A percentile compares a stretch with the other conserved stretches of the same genome.
These are phyloP conservation scores for Pachycephala philippinensis DNA, from an alignment of 2,113 vertebrate species.

Conservation along the genomic window DNA sequence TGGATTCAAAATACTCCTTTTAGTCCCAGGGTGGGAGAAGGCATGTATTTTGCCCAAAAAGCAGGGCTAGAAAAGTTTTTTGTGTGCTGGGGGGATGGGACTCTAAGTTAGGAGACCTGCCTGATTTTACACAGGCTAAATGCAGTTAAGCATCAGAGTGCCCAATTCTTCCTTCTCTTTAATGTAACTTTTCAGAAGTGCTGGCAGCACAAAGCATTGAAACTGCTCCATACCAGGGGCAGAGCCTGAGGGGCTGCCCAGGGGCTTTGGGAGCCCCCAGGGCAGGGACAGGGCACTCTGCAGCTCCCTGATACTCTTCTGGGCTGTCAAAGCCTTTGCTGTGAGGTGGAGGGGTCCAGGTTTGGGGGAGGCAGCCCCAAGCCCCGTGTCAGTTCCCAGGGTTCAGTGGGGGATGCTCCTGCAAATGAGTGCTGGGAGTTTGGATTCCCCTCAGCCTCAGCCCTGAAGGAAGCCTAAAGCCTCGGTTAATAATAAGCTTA, in stretches of 20 bases:
- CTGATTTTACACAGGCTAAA: not conserved
- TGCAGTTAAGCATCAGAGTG: not conserved
- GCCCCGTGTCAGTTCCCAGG: fast-evolving
- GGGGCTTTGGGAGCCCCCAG: not conserved
- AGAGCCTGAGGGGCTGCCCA: not conserved
- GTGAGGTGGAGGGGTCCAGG: not conserved
- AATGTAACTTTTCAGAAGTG: not conserved
- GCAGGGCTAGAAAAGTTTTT: not conserved
- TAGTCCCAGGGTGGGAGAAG: not conserved
- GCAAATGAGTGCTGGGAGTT: not conserved
- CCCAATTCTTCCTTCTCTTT: not conserved
- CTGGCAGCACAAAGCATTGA: fast-evolving
- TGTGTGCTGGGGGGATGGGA: not conserved
- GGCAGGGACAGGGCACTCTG: not conserved
- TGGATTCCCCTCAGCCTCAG: not conserved
- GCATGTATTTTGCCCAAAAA: not conserved
- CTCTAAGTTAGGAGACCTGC: not conserved
- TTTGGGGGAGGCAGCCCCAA: not conserved
- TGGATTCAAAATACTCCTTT: not conserved
- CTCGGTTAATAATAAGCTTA: conserved; percentile 68
- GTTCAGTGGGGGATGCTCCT: not conserved
- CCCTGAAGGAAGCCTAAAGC: conserved; percentile 37
- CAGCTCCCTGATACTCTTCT: not conserved
- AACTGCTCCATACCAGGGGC: not conserved
- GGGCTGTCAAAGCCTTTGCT: not conserved